Evolutionary conservation across 2,797 vertebrate genomes (phyloP), one percentile per base, ranked within the genome.

Genomic region (Typhlichthys eigenmanni): DNA sequence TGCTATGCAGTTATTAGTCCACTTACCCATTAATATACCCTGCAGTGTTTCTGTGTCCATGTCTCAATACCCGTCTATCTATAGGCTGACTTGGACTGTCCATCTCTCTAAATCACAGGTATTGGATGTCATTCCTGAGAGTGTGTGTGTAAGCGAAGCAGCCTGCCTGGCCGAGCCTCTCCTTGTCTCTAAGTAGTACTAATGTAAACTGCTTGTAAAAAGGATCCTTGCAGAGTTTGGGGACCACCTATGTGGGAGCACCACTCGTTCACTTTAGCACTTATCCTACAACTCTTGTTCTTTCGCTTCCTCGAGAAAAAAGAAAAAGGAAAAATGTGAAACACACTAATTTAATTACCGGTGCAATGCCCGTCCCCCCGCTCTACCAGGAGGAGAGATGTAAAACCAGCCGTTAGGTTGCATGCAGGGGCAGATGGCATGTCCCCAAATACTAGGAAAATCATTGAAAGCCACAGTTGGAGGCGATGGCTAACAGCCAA

Each of bases 181-280:
- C 80, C 80, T 75, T 75, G 76, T 83, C 75, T 89, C 76, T 80
- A 87, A 88, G 83, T 87, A 83, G 80, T 80, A 74, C 82, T 84
- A 81, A 87, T 83, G 83, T 85, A 90, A 90, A 89, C 82, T 68
- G 81, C 74, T 74, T 82, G 78, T 87, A 85, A 82, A 89, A 89
- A 80, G 72, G 80, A 85, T 87, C 80, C 71, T 83, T 81, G 79
- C 78, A 81, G 66, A 84, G 70, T 71, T 86, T 81, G 53, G 61
- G 71, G 89, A 89, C 88, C 89, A 91, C 88, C 88, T 79, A 64
- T 85, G 86, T 68, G 77, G 72, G 66, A 85, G 83, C 80, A 78
- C 78, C 72, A 63, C 75, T 84, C 81, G 81, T 90, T 87, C 82
- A 84, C 80, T 5, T 6, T 75, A 74, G 71, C 78, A 90, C 83